Evolutionary conservation across 2,797 vertebrate species (phyloP), one percentile per base, ranked within the genome.

Genomic region (Gallinago nigripennis): DNA sequence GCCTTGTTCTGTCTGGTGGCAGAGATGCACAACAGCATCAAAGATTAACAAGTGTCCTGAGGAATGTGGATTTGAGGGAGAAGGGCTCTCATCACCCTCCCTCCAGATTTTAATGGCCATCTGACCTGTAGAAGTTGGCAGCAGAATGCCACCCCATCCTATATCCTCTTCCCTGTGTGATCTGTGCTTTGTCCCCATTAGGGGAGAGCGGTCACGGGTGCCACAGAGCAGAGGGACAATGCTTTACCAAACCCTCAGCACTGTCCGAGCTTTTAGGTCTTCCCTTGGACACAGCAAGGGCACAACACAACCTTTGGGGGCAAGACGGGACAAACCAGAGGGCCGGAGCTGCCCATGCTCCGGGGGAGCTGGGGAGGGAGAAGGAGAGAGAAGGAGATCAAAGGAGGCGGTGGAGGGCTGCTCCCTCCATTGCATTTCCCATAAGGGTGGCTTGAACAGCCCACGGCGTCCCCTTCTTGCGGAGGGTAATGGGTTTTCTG

Each of bases 401-500:
- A 71, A 72, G 33, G 70, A 57, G 39, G 16, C 30, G 54, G 58
- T 8, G n/a, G n/a, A 50, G 30, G 27, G 16, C 19, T 48, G 21
- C 31, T 78, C 33, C 41, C 25, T 88, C 37, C 50, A 16, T 69
- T 31, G 61, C 11, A 0, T 21, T 71, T 39, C 56, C 16, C 56
- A 13, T 43, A 72, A 82, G 45, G 50, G 46, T 63, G 61, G 46
- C 45, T 88, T 46, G 71, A 60, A 50, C 43, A 75, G 54, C 68
- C 21, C 53, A n/a, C 16, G 7, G 75, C 19, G 1, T 69, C 50
- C 66, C n/a, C 27, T 91, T 60, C 37, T 25, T 46, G 43, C 6
- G 4, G 66, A 86, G 37, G 53, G 61, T 66, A 65, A 72, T 58
- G 57, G 82, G 61, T 53, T 95, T 66, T 90, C 76, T 83, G 65